Evolutionary conservation across 2,113 vertebrate genomes (phyloP).

Genomic region (Crypturellus undulatus): DNA sequence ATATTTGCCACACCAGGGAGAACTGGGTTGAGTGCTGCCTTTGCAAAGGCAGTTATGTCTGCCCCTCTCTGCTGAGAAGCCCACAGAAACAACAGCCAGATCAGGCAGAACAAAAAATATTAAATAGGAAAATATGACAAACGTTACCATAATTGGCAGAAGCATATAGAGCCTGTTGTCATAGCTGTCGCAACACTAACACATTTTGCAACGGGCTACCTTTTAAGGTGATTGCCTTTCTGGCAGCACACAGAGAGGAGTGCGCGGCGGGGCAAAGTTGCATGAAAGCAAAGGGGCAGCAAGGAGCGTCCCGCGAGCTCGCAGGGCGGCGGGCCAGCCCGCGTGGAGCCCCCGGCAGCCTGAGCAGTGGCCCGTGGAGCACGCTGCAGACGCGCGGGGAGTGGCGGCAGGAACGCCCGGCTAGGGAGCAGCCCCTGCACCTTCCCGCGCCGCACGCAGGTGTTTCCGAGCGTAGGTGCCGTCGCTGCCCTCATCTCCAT

Average conservation of each 20-base stretch:
- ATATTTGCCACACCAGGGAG: background rate
- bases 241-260: background rate
- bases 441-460: background rate
- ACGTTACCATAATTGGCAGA: conserved; percentile 42
- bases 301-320: background rate
- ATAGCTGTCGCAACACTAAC: background rate
- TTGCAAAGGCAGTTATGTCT: background rate
- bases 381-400: too few species aligned
- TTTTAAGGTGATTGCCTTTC: conserved; percentile 6
- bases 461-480: background rate
- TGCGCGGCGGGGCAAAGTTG: background rate
- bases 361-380: too few species aligned
- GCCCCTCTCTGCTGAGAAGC: background rate
- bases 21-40: background rate
- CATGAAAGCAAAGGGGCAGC: background rate
- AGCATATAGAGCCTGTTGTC: background rate
- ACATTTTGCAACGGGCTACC: background rate
- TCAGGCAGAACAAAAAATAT: conserved; percentile 16
- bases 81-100: background rate
- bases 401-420: too few species aligned
- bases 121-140: conserved; percentile 59
- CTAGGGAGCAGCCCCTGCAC: background rate
- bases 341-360: too few species aligned
- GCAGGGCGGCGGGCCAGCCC: too few species aligned
- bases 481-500: background rate